Evolutionary conservation across 2,888 invertebrate species (phyloP).

Genomic region (Callyntrura sp.): DNA sequence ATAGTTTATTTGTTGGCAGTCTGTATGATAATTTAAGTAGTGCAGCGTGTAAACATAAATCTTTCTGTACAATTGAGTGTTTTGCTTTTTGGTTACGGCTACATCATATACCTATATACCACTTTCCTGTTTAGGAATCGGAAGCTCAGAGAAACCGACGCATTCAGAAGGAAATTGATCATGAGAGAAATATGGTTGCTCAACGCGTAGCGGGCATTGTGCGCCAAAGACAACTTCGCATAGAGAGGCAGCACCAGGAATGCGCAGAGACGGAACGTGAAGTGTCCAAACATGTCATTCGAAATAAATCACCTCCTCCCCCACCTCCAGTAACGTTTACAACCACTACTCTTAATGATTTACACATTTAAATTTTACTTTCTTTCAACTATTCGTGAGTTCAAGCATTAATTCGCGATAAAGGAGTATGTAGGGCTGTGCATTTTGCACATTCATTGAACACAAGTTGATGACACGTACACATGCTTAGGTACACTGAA

Average conservation of each 20-base stretch:
- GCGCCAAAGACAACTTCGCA: slow-evolving; percentile 82
- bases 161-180: slow-evolving; percentile 84
- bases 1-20: background rate
- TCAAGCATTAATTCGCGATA: too few relatives aligned
- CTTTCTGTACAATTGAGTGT: slow-evolving; percentile 30
- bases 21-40: too few relatives aligned
- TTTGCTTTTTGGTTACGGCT: slow-evolving; percentile 52
- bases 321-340: slow-evolving; percentile 88
- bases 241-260: slow-evolving; percentile 84
- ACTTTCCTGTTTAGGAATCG: slow-evolving; percentile 74
- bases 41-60: background rate
- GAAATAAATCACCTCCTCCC: slow-evolving; percentile 84
- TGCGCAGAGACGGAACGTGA: slow-evolving; percentile 85
- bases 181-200: slow-evolving; percentile 84
- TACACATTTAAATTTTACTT: slow-evolving; percentile 59
- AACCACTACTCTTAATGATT: slow-evolving; percentile 76
- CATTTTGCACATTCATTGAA: too few relatives aligned
- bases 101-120: slow-evolving; percentile 38
- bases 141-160: slow-evolving; percentile 78
- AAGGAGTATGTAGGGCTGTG: too few relatives aligned
- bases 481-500: too few relatives aligned
- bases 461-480: too few relatives aligned
- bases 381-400: background rate
- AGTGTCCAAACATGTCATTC: slow-evolving; percentile 83
- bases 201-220: slow-evolving; percentile 83